A percentile compares a stretch with the other conserved stretches of the same genome.
phyloP scores from a whole-genome alignment of 1,140 invertebrate species.

The Sycobia sp. region DNA sequence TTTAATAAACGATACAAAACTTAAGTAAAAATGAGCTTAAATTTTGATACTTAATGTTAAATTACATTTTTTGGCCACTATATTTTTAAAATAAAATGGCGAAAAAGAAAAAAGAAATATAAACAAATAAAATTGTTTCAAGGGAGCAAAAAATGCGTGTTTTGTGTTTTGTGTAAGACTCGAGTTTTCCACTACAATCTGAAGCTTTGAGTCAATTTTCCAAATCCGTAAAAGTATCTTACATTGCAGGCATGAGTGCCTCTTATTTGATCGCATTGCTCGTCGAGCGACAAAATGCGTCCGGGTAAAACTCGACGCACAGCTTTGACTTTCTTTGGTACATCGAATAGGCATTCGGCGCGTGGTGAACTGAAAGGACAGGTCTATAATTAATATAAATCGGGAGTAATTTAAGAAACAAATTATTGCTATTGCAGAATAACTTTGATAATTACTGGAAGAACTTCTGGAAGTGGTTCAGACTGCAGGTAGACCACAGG shows the following conservation, averaged over 20 bases:
- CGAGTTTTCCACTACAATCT: background rate
- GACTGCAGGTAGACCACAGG: conserved; percentile 21
- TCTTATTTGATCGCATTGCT: conserved; percentile 84
- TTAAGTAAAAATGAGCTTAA: too few relatives aligned
- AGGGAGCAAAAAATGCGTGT: too few relatives aligned
- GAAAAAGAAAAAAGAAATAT: too few relatives aligned
- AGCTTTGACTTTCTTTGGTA: conserved; percentile 80
- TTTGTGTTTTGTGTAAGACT: too few relatives aligned
- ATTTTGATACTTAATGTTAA: too few relatives aligned
- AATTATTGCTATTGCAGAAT: background rate
- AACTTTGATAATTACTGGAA: background rate
- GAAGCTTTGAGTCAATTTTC: background rate
- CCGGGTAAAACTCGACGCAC: conserved; percentile 82
- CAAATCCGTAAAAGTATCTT: conserved; percentile 57
- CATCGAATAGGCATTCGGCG: conserved; percentile 85
- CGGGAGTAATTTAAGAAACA: background rate
- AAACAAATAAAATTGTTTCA: too few relatives aligned
- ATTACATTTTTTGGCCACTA: too few relatives aligned
- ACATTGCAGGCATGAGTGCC: conserved; percentile 82
- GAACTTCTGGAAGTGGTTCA: conserved; percentile 17
- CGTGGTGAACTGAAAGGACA: conserved; percentile 24
- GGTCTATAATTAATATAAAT: background rate
- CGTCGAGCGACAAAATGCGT: conserved; percentile 81
- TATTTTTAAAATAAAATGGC: too few relatives aligned
- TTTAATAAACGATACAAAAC: background rate